Conservation (phyloP, 2,113 vertebrate genomes). For the Atrichornis clamosus region DNA sequence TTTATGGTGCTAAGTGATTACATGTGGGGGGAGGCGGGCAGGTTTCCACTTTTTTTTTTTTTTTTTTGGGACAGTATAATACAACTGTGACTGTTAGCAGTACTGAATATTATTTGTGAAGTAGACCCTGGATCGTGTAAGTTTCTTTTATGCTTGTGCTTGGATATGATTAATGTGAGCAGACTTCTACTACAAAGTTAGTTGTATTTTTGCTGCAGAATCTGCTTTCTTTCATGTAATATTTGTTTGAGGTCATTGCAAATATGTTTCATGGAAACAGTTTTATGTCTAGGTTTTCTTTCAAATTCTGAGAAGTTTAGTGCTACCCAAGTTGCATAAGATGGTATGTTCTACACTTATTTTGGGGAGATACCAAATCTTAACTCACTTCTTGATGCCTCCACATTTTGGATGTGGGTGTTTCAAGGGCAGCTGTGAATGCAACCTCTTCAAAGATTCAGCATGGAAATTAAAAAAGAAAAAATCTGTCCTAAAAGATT, state of each 20-base stretch:
- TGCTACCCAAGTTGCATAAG: neutral
- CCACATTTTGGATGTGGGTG: neutral
- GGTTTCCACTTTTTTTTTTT: neutral
- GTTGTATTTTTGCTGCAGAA: neutral
- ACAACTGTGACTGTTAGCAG: neutral
- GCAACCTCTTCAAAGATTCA: neutral
- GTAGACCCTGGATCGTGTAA: neutral
- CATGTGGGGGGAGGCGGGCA: accelerated
- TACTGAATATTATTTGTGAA: neutral
- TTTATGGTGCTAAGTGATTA: neutral
- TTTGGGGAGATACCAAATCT: neutral
- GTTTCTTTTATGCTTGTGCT: neutral
- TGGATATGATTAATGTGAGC: neutral
- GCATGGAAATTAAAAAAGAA: neutral
- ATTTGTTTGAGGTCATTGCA: neutral
- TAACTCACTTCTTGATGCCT: neutral
- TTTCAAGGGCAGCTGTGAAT: neutral
- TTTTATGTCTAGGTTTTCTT: neutral
- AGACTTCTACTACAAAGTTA: neutral
- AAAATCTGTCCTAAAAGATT: neutral
- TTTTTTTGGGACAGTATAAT: neutral
- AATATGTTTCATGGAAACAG: neutral
- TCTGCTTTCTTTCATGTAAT: neutral
- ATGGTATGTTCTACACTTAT: neutral
- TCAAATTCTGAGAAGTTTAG: neutral